These are phyloP conservation scores for Lacerta agilis DNA, from an alignment of 2,797 vertebrate species.

Conservation along the genomic window DNA sequence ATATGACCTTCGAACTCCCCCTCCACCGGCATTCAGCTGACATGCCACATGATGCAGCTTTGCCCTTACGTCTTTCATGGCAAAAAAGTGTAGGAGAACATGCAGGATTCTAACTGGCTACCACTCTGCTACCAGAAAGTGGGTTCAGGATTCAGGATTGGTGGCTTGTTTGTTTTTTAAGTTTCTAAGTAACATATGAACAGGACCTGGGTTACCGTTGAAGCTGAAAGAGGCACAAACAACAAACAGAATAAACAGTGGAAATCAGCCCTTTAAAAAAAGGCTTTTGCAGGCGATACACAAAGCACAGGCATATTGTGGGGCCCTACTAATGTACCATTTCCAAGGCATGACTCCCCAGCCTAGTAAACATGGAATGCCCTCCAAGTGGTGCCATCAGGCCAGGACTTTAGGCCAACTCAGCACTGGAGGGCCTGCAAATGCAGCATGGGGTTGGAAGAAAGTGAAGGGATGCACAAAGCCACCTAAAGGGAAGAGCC, in stretches of 20 bases:
- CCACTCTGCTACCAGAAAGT: not conserved
- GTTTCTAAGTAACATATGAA: constrained; percentile 10
- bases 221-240: constrained; percentile 39
- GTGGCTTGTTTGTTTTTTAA: not conserved
- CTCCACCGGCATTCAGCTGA: not conserved
- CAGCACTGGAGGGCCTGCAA: too few species aligned
- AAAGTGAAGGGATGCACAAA: too few species aligned
- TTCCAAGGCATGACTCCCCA: not conserved
- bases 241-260: constrained; percentile 39
- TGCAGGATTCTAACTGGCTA: not conserved
- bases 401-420: not conserved
- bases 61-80: not conserved
- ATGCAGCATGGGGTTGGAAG: too few species aligned
- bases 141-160: not conserved
- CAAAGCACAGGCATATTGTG: not conserved
- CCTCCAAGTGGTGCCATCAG: not conserved
- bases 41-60: not conserved
- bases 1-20: not conserved
- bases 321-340: not conserved
- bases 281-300: not conserved
- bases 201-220: constrained; percentile 29
- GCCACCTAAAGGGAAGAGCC: too few species aligned
- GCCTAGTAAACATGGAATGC: not conserved
- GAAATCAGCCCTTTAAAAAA: constrained; percentile 28
- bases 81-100: not conserved